phyloP scores from a whole-genome alignment of 2,113 vertebrate genomes.

The Myrmecobius fasciatus region DNA sequence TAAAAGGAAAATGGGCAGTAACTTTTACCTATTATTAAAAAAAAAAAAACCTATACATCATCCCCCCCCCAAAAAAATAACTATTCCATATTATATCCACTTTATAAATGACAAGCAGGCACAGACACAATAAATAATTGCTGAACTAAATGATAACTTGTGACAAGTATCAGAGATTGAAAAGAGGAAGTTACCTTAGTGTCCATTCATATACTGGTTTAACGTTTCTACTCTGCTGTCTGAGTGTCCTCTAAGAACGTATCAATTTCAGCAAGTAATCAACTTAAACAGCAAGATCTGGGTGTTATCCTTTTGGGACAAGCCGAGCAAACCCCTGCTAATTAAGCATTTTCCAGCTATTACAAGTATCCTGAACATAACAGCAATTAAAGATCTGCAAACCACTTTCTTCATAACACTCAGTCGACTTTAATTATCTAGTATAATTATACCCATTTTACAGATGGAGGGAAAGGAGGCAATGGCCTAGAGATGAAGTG shows the following conservation, averaged over 20 bases:
- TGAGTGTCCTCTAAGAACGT: background rate
- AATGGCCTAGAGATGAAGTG: background rate
- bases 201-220: background rate
- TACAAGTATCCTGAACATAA: background rate
- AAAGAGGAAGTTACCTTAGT: background rate
- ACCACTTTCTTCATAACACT: background rate
- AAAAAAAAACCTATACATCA: background rate
- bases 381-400: background rate
- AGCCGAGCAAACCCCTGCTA: background rate
- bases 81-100: background rate
- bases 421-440: background rate
- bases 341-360: background rate
- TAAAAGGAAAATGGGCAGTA: background rate
- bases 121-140: background rate
- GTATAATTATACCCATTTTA: background rate
- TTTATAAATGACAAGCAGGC: background rate
- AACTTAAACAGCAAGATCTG: background rate
- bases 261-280: background rate
- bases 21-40: background rate
- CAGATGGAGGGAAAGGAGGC: background rate
- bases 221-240: background rate
- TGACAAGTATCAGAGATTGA: background rate
- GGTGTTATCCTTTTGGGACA: background rate
- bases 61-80: background rate
- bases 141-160: background rate